Percentiles rank a stretch among this genome's conserved stretches.
phyloP scores from a whole-genome alignment of 1,140 invertebrate genomes.

The Belonocnema kinseyi region DNA sequence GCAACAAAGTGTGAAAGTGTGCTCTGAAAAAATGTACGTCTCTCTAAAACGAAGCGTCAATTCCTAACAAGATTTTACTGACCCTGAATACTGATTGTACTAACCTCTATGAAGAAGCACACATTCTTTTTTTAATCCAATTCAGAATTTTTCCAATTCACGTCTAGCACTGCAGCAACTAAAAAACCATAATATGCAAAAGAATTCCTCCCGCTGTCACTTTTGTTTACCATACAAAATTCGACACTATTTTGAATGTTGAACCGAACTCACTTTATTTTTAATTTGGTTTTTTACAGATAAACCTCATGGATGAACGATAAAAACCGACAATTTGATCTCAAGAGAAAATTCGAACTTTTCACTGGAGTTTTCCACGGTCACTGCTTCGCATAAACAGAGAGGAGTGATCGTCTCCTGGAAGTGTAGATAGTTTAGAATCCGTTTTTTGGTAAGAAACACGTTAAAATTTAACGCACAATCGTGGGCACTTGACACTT shows the following conservation, averaged over 20 bases:
- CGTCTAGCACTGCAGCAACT: conserved; percentile 2
- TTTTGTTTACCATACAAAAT: conserved; percentile 55
- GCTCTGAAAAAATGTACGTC: not conserved
- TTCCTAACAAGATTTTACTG: conserved; percentile 14
- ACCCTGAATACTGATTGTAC: not conserved
- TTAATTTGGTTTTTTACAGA: not conserved
- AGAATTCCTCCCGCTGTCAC: conserved; percentile 52
- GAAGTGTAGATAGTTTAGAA: conserved; percentile 1
- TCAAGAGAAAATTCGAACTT: not conserved
- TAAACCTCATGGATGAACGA: not conserved
- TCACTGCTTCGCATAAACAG: conserved; percentile 21
- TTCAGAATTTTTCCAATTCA: conserved; percentile 3
- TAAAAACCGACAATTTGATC: not conserved
- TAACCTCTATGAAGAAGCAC: conserved; percentile 11
- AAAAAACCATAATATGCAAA: conserved; percentile 2
- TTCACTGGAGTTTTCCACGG: conserved; percentile 29
- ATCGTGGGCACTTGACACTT: not conserved
- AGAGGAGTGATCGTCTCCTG: not conserved
- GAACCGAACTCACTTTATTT: not conserved
- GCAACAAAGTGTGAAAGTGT: not conserved
- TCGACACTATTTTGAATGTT: conserved; percentile 2
- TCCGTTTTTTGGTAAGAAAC: conserved; percentile 9
- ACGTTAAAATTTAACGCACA: conserved; percentile 10
- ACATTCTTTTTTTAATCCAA: conserved; percentile 10
- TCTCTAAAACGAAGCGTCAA: conserved; percentile 15